Conservation (phyloP, 2,113 vertebrate genomes). For the Cheirogaleus medius region DNA sequence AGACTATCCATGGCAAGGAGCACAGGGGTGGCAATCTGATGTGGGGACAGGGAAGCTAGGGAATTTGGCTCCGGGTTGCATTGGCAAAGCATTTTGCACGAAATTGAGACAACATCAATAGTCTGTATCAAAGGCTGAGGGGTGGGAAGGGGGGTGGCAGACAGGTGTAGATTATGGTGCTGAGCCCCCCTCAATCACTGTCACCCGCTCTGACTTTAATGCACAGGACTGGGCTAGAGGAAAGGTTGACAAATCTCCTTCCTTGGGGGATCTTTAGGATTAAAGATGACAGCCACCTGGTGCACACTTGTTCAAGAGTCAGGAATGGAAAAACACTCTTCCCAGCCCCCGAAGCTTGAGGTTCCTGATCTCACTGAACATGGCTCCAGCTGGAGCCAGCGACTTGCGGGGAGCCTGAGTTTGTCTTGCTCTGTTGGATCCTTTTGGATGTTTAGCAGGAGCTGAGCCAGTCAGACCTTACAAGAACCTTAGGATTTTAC, state of each 20-base stretch:
- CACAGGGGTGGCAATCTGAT: neutral
- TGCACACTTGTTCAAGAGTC: neutral
- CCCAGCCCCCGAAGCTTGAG: neutral
- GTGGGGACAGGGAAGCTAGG: no score
- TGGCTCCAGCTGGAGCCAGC: rapidly evolving
- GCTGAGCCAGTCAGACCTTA: neutral
- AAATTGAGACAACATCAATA: neutral
- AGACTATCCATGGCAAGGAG: neutral
- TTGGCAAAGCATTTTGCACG: neutral
- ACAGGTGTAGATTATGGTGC: rapidly evolving
- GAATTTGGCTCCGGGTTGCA: neutral
- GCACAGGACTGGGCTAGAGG: neutral
- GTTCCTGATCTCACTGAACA: neutral
- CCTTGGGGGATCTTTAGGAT: neutral
- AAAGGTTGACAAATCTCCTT: neutral
- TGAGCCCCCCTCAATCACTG: no score
- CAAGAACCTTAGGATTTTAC: neutral
- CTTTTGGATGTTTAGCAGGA: neutral
- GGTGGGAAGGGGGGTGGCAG: no score
- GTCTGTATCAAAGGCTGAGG: neutral
- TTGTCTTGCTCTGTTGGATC: neutral
- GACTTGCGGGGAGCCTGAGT: neutral
- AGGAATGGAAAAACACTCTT: neutral
- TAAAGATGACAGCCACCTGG: neutral
- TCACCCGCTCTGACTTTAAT: neutral